Evolutionary conservation across 1,140 invertebrate species (phyloP).

Genomic region (Nautilus pompilius): DNA sequence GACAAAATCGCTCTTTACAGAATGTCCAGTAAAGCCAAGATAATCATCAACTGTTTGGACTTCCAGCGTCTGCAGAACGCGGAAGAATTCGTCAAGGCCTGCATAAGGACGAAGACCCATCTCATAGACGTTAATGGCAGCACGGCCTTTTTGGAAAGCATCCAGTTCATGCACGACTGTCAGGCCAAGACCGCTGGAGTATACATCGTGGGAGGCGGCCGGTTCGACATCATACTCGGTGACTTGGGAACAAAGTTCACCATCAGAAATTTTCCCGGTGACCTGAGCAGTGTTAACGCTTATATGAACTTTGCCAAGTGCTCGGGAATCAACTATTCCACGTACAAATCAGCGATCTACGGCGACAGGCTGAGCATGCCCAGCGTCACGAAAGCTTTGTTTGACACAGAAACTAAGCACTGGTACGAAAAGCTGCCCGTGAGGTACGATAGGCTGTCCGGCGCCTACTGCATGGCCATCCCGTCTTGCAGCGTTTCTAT

Average conservation of each 20-base stretch:
- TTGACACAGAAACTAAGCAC: no score
- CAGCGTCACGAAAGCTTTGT: no score
- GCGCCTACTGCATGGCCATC: background rate
- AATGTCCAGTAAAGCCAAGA: slow-evolving; percentile 72
- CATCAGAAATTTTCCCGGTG: slow-evolving; percentile 41
- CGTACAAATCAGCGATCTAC: background rate
- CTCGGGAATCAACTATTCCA: background rate
- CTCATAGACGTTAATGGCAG: slow-evolving; percentile 91
- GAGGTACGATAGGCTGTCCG: background rate
- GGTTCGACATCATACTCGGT: slow-evolving; percentile 81
- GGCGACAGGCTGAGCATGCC: background rate
- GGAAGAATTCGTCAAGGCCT: slow-evolving; percentile 87
- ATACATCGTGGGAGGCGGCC: slow-evolving; percentile 85
- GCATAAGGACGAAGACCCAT: slow-evolving; percentile 75
- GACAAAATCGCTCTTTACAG: slow-evolving; percentile 66
- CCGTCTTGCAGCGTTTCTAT: slow-evolving; percentile 56
- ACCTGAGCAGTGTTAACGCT: slow-evolving; percentile 18
- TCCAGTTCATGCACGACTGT: slow-evolving; percentile 77
- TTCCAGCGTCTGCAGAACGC: slow-evolving; percentile 80
- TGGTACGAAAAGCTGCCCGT: background rate
- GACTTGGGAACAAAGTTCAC: slow-evolving; percentile 79
- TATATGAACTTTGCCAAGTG: background rate
- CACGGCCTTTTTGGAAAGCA: slow-evolving; percentile 70
- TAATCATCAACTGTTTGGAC: slow-evolving; percentile 85
- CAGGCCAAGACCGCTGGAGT: slow-evolving; percentile 73